Evolutionary conservation across 2,888 invertebrate species (phyloP).

Genomic region (Drosophila lacicola): DNA sequence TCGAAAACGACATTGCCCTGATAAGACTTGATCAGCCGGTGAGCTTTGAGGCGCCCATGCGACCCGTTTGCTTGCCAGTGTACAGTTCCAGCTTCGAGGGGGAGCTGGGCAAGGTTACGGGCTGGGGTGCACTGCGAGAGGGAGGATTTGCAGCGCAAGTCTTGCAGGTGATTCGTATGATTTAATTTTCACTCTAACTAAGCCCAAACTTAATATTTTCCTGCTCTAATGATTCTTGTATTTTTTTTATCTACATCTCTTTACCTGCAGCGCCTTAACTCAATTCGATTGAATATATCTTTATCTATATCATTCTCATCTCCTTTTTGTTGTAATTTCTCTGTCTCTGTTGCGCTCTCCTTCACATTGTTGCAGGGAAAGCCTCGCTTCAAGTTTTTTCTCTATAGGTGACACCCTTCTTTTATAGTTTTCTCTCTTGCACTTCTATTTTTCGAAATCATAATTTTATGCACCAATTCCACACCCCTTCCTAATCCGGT

Average conservation of each 20-base stretch:
- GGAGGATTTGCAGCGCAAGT: slow-evolving; percentile 88
- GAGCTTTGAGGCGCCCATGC: slow-evolving; percentile 86
- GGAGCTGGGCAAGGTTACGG: slow-evolving; percentile 87
- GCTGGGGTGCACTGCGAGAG: slow-evolving; percentile 91
- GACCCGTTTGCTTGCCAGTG: slow-evolving; percentile 91
- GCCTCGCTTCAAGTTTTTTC: slow-evolving; percentile 14
- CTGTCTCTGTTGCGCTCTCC: slow-evolving; percentile 74
- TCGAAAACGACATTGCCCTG: slow-evolving; percentile 93
- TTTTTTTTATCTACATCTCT: not conserved
- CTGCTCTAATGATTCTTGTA: not conserved
- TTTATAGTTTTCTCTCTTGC: slow-evolving; percentile 86
- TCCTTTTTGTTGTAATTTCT: slow-evolving; percentile 37
- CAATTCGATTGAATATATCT: slow-evolving; percentile 5
- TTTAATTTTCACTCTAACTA: not conserved
- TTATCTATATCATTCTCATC: slow-evolving; percentile 31
- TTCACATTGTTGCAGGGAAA: slow-evolving; percentile 9
- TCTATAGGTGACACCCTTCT: slow-evolving; percentile 29
- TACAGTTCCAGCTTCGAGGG: slow-evolving; percentile 65
- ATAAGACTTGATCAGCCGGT: slow-evolving; percentile 88
- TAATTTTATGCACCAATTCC: not conserved
- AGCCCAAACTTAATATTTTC: not conserved
- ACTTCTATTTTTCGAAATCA: not conserved
- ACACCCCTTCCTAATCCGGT: not conserved
- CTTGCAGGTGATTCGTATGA: slow-evolving; percentile 87
- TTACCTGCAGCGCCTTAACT: slow-evolving; percentile 8